phyloP scores from a whole-genome alignment of 92 coral and sea anemone species.

The Hydrozoanthus gracilis region DNA sequence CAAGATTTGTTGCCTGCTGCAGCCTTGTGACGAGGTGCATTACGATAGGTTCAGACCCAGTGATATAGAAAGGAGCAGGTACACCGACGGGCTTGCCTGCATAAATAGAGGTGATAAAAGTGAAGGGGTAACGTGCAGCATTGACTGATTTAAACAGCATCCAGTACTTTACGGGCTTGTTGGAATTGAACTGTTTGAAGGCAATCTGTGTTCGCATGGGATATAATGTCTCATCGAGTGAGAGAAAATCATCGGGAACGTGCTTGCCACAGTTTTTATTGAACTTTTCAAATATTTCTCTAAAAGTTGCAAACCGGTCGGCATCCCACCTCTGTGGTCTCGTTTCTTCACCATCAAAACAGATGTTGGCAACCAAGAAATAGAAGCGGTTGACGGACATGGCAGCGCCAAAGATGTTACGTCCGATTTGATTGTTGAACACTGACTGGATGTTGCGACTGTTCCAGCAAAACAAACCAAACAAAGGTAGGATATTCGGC shows the following conservation, averaged over 20 bases:
- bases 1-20: not conserved
- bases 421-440: not conserved
- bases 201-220: not conserved
- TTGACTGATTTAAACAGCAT: not conserved
- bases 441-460: not conserved
- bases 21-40: constrained; percentile 1
- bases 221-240: not conserved
- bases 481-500: not conserved
- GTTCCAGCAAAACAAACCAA: not conserved
- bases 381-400: not conserved
- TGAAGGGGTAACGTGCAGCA: constrained; percentile 3
- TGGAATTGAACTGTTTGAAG: not conserved
- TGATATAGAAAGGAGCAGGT: not conserved
- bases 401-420: not conserved
- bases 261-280: not conserved
- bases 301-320: not conserved
- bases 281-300: not conserved
- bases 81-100: not conserved
- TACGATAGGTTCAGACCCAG: not conserved
- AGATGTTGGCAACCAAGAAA: not conserved
- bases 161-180: not conserved
- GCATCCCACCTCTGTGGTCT: not conserved
- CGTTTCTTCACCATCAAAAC: not conserved
- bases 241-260: constrained; percentile 10
- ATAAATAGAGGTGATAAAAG: not conserved